Percentiles rank a stretch among this genome's conserved stretches.
Conservation (phyloP, 2,888 invertebrate species). For the Gari tellinella region DNA sequence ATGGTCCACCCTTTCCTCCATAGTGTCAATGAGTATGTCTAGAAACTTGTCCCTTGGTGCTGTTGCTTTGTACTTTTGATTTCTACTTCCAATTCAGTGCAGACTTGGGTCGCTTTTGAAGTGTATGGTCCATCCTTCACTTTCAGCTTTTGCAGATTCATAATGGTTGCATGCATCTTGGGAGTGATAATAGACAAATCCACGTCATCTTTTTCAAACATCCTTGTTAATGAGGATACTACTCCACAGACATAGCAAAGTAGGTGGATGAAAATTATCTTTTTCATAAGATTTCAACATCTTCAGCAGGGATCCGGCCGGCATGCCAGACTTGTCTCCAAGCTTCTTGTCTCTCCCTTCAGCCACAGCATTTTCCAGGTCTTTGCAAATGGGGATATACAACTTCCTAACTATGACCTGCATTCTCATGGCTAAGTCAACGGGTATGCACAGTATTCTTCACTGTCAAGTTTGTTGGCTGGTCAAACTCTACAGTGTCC, state of each 20-base stretch:
- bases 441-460: constrained; percentile 36
- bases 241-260: constrained; percentile 22
- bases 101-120: constrained; percentile 7
- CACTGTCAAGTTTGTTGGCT: constrained; percentile 16
- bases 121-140: constrained; percentile 4
- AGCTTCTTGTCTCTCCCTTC: constrained; percentile 35
- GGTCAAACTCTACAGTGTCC: constrained; percentile 32
- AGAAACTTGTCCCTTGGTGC: constrained; percentile 9
- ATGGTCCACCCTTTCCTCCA: constrained; percentile 21
- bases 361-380: constrained; percentile 36
- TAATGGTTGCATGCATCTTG: background rate
- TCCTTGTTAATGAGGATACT: constrained; percentile 13
- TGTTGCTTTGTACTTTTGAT: background rate
- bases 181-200: constrained; percentile 24
- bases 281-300: constrained; percentile 30
- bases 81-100: background rate
- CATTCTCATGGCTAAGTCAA: background rate
- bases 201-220: constrained; percentile 26
- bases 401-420: constrained; percentile 15
- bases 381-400: constrained; percentile 30
- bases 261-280: constrained; percentile 32
- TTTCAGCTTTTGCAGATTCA: constrained; percentile 17
- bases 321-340: constrained; percentile 16
- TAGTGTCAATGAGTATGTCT: constrained; percentile 2
- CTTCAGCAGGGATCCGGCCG: constrained; percentile 31